Evolutionary conservation across 1,140 invertebrate species (phyloP).

Genomic region (Bombus cullumanus): DNA sequence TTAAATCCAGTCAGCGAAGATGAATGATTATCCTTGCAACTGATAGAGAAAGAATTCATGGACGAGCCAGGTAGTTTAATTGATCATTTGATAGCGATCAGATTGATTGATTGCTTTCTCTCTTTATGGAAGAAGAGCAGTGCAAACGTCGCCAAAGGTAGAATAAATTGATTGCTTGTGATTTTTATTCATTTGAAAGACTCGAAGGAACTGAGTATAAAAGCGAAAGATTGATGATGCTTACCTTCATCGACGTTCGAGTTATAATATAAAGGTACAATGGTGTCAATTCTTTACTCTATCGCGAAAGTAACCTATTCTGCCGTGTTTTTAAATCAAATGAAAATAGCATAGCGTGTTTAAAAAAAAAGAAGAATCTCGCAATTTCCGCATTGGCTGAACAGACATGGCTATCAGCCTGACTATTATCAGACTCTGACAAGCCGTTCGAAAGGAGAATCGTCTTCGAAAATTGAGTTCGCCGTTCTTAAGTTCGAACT

Average conservation of each 20-base stretch:
- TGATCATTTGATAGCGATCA: neutral
- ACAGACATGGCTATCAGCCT: neutral
- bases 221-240: slow-evolving; percentile 7
- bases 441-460: neutral
- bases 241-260: slow-evolving; percentile 3
- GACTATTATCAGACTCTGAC: neutral
- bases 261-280: neutral
- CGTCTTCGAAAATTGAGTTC: neutral
- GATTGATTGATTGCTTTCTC: slow-evolving; percentile 6
- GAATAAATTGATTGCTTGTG: slow-evolving; percentile 6
- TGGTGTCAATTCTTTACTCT: neutral
- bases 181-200: slow-evolving; percentile 17
- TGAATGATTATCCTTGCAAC: neutral
- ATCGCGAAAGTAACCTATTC: neutral
- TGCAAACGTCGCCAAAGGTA: neutral
- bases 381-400: neutral
- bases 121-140: neutral
- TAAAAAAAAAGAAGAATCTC: neutral
- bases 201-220: neutral
- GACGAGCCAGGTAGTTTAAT: neutral
- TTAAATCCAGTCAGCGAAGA: neutral
- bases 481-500: neutral
- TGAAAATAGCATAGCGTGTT: neutral
- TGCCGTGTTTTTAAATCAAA: neutral
- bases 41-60: neutral